A percentile compares a stretch with the other conserved stretches of the same genome.
These are phyloP conservation scores for Oscarella lobularis DNA, from an alignment of 37 sponge, comb jelly and placozoan species.

Conservation along the genomic window DNA sequence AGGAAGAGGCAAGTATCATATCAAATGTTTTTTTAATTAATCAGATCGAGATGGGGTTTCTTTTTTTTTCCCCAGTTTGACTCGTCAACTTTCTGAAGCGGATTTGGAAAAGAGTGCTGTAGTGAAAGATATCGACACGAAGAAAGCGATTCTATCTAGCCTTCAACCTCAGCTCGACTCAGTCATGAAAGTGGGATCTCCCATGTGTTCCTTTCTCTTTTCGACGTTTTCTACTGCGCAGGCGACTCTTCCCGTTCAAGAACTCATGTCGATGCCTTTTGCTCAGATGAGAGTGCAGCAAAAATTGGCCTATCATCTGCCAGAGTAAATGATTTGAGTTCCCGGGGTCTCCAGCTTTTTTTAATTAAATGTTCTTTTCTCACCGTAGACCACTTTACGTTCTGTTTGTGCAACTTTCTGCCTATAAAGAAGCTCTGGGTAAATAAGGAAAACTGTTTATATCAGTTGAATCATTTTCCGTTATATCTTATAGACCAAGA, in stretches of 20 bases:
- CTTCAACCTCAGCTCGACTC: not conserved
- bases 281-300: slow-evolving; percentile 36
- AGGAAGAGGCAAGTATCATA: slow-evolving; percentile 35
- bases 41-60: not conserved
- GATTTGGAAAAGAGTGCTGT: slow-evolving; percentile 10
- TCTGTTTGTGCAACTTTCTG: slow-evolving; percentile 53
- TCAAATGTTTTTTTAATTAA: not conserved
- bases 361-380: not conserved
- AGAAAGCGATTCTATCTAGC: not conserved
- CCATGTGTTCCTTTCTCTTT: not conserved
- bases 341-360: not conserved
- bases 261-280: slow-evolving; percentile 30
- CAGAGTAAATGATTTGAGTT: not conserved
- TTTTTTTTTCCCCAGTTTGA: slow-evolving; percentile 17
- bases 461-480: not conserved
- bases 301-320: slow-evolving; percentile 20
- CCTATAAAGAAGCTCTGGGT: slow-evolving; percentile 48
- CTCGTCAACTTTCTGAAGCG: slow-evolving; percentile 12
- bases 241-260: slow-evolving; percentile 63
- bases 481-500: slow-evolving; percentile 6
- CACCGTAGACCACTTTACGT: slow-evolving; percentile 51
- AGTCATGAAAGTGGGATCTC: not conserved
- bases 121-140: slow-evolving; percentile 14
- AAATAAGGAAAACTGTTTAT: not conserved
- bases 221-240: not conserved